Percentiles rank a stretch among this genome's conserved stretches.
These are phyloP conservation scores for Synergus umbraculus DNA, from an alignment of 2,888 invertebrate species.

Conservation along the genomic window DNA sequence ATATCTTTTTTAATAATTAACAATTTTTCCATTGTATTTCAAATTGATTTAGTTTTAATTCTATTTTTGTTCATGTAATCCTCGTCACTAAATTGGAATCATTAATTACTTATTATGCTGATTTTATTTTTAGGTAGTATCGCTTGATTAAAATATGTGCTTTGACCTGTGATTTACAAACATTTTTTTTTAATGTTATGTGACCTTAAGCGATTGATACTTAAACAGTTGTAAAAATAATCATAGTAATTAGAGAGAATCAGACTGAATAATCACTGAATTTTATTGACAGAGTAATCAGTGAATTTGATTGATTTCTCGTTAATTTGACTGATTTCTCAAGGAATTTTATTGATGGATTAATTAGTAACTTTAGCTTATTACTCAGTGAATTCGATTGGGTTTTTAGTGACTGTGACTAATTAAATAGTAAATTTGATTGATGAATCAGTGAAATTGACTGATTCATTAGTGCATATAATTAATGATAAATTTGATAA, in stretches of 20 bases:
- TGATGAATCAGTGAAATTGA: too few species aligned
- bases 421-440: too few species aligned
- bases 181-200: not conserved
- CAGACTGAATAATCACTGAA: too few species aligned
- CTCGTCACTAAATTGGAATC: not conserved
- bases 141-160: not conserved
- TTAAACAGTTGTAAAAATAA: not conserved
- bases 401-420: too few species aligned
- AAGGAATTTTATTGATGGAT: too few species aligned
- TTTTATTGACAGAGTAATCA: too few species aligned
- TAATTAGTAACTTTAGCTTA: too few species aligned
- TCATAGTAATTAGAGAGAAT: not conserved
- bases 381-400: too few species aligned
- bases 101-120: slow-evolving; percentile 29
- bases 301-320: too few species aligned
- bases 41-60: not conserved
- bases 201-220: slow-evolving; percentile 19
- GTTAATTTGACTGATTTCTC: too few species aligned
- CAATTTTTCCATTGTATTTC: not conserved
- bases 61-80: not conserved
- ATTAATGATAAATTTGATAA: too few species aligned
- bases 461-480: too few species aligned
- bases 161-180: slow-evolving; percentile 21
- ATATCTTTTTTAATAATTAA: not conserved
- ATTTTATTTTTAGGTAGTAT: not conserved